phyloP scores from a whole-genome alignment of 2,888 invertebrate genomes.

The Tenthredo scrophulariae region DNA sequence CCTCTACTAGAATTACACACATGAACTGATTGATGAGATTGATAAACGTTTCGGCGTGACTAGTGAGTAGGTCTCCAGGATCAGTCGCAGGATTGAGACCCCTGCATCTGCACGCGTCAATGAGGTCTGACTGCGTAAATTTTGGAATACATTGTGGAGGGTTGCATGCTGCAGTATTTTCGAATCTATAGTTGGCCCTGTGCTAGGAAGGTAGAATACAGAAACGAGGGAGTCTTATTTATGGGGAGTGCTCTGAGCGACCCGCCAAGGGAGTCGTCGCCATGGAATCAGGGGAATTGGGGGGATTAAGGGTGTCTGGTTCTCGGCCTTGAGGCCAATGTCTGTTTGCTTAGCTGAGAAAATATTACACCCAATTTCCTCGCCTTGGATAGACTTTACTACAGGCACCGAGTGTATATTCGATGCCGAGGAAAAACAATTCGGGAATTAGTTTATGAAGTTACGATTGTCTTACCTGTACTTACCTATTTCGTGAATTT shows the following conservation, averaged over 20 bases:
- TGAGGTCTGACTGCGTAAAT: conserved; percentile 7
- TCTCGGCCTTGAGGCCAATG: background rate
- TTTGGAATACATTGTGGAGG: conserved; percentile 21
- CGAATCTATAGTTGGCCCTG: conserved; percentile 19
- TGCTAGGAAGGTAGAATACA: conserved; percentile 1
- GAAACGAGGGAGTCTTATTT: conserved; percentile 40
- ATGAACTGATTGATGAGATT: conserved; percentile 26
- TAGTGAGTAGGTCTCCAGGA: background rate
- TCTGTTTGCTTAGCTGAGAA: conserved; percentile 49
- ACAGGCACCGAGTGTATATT: background rate
- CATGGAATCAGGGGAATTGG: conserved; percentile 30
- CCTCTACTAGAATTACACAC: no score
- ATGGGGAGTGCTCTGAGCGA: conserved; percentile 23
- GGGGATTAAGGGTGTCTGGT: conserved; percentile 20
- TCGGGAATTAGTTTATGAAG: background rate
- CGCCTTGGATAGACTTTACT: background rate
- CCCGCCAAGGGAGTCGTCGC: conserved; percentile 40
- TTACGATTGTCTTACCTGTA: background rate
- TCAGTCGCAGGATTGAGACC: background rate
- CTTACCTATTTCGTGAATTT: background rate
- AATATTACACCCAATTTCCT: conserved; percentile 23
- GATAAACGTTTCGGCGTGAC: conserved; percentile 25
- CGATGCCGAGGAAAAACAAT: background rate
- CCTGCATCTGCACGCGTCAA: background rate
- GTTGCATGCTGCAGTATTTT: background rate